Percentiles rank a stretch among this genome's conserved stretches.
Conservation (phyloP, 2,113 vertebrate species). For the Ahaetulla prasina region DNA sequence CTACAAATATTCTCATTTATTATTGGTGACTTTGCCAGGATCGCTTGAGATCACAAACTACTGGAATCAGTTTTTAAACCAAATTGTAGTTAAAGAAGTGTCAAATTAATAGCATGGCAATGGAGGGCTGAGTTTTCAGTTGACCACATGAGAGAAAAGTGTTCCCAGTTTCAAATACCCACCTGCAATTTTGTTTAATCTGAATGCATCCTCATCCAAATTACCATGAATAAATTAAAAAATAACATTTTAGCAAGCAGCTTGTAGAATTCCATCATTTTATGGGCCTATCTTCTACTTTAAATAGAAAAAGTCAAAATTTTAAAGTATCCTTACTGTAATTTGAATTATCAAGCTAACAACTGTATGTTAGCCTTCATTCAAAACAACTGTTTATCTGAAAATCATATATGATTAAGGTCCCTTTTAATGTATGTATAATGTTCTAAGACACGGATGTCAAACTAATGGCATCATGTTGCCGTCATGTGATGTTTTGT, state of each 20-base stretch:
- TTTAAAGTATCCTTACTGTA: neutral
- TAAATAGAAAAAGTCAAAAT: rapidly evolving
- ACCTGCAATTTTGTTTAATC: neutral
- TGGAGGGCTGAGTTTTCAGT: neutral
- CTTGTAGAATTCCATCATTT: rapidly evolving
- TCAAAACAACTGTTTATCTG: neutral
- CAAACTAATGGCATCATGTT: too few species aligned
- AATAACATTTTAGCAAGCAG: neutral
- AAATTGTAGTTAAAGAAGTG: constrained; percentile 21
- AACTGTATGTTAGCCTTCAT: neutral
- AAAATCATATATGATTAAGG: neutral
- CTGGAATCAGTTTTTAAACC: constrained; percentile 44
- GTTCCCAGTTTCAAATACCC: neutral
- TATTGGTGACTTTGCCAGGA: constrained; percentile 34
- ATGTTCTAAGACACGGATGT: too few species aligned
- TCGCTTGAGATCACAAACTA: constrained; percentile 32
- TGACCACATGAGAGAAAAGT: neutral
- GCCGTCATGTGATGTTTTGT: too few species aligned
- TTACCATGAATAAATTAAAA: neutral
- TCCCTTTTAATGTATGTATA: neutral
- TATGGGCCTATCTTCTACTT: neutral
- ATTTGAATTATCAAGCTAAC: neutral
- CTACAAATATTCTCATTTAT: neutral
- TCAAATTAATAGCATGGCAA: constrained; percentile 2
- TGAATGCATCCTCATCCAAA: neutral